Percentiles rank a stretch among this genome's conserved stretches.
Conservation (phyloP, 2,888 invertebrate species). For the Euzophera pinguis region DNA sequence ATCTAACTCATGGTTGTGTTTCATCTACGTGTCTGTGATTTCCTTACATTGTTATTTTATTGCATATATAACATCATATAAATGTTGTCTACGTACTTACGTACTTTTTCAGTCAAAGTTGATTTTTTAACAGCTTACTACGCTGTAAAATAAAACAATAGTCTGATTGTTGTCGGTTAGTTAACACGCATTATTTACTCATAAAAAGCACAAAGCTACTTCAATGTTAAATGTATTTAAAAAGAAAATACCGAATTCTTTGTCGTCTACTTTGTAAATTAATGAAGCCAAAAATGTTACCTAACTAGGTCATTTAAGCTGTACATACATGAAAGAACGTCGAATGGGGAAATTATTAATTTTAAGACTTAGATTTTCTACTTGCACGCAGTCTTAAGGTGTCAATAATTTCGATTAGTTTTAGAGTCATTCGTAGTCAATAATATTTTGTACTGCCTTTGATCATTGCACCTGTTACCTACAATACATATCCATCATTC, state of each 20-base stretch:
- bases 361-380: no score
- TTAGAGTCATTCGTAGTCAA: no score
- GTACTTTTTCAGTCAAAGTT: background rate
- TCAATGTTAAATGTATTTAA: conserved; percentile 9
- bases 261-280: conserved; percentile 28
- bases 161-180: conserved; percentile 30
- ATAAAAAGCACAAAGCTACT: background rate
- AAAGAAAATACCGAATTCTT: conserved; percentile 26
- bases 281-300: background rate
- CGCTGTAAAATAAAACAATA: conserved; percentile 42
- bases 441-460: no score
- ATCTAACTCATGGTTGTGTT: no score
- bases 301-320: background rate
- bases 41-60: conserved; percentile 10
- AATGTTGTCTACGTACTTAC: conserved; percentile 30
- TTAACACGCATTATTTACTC: conserved; percentile 27
- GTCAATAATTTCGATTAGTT: no score
- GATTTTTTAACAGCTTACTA: conserved; percentile 47
- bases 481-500: no score
- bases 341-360: background rate
- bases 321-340: background rate
- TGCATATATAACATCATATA: conserved; percentile 3
- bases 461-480: no score
- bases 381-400: no score
- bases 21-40: background rate